Percentiles rank a stretch among this genome's conserved stretches.
Conservation (phyloP, 2,113 vertebrate genomes). For the Donacobius atricapilla region DNA sequence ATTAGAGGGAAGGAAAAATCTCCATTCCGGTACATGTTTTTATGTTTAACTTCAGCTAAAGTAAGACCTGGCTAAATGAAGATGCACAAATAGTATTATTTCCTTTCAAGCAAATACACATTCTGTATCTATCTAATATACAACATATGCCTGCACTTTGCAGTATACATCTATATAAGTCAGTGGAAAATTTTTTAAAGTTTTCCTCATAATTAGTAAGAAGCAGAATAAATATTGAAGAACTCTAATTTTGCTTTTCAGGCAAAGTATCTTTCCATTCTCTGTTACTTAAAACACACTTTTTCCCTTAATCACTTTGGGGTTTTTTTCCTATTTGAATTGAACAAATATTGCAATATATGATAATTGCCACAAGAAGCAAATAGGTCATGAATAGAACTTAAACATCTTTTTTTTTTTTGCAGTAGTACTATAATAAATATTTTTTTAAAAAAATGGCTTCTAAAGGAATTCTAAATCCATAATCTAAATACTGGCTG, state of each 20-base stretch:
- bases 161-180: not conserved
- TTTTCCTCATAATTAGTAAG: not conserved
- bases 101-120: constrained; percentile 24
- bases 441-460: not conserved
- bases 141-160: not conserved
- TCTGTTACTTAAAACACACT: not conserved
- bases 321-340: not conserved
- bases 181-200: not conserved
- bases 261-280: not conserved
- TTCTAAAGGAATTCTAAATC: not conserved
- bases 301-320: not conserved
- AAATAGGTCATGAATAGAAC: not conserved
- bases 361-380: not conserved
- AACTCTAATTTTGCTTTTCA: not conserved
- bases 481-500: not conserved
- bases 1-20: constrained; percentile 64
- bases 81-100: constrained; percentile 31
- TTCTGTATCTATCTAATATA: not conserved
- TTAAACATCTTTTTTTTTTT: not conserved
- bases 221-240: not conserved
- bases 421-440: not conserved
- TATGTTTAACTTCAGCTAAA: constrained; percentile 71
- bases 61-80: constrained; percentile 64
- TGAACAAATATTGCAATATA: not conserved
- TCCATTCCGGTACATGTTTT: constrained; percentile 62